Evolutionary conservation across 2,797 vertebrate species (phyloP).

Genomic region (Macrochelys suwanniensis): DNA sequence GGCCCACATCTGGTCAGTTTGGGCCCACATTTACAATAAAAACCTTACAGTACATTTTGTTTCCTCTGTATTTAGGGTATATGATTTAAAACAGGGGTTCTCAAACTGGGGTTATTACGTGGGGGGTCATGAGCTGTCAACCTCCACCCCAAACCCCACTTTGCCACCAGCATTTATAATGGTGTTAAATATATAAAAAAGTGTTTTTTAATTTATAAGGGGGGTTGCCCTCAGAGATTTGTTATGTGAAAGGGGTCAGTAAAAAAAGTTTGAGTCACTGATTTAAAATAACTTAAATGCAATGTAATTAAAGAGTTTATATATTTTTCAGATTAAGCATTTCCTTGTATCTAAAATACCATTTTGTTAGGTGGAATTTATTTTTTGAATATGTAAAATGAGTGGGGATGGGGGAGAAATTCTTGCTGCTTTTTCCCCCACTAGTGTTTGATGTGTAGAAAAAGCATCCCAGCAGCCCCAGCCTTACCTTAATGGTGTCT

Average conservation of each 20-base stretch:
- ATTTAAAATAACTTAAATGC: neutral
- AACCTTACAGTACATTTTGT: neutral
- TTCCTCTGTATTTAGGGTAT: fast-evolving
- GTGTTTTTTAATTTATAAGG: too few species aligned
- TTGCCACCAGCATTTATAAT: too few species aligned
- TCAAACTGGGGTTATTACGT: too few species aligned
- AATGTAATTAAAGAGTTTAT: neutral
- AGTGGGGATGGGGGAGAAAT: neutral
- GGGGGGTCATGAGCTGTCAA: too few species aligned
- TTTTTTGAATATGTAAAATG: neutral
- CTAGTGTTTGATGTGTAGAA: neutral
- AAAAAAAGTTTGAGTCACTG: neutral
- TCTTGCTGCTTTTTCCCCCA: neutral
- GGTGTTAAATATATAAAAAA: too few species aligned
- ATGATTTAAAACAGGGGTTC: neutral
- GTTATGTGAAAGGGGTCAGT: too few species aligned
- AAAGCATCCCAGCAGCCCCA: constrained; percentile 23
- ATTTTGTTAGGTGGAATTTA: neutral
- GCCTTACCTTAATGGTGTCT: constrained; percentile 3
- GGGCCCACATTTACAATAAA: neutral
- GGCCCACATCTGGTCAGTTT: neutral
- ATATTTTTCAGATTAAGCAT: neutral
- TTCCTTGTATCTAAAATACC: neutral
- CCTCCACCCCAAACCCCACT: too few species aligned
- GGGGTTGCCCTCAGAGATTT: too few species aligned